Percentiles rank a stretch among this genome's conserved stretches.
Conservation (phyloP, 37 sponge, comb jelly and placozoan species). For the Geodia barretti region DNA sequence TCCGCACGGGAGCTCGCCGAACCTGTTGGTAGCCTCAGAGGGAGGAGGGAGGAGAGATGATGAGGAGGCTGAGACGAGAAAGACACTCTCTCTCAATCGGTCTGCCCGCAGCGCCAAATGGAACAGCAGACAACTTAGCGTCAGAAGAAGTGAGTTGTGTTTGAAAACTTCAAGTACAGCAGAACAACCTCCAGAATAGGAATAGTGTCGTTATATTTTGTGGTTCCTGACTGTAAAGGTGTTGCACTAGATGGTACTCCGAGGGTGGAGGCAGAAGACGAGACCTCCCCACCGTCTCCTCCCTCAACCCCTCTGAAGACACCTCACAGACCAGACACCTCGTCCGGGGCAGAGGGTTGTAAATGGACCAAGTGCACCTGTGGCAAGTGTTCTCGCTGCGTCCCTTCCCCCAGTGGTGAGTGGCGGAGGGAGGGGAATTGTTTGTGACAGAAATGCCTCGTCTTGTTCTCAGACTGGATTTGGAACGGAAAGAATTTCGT, state of each 20-base stretch:
- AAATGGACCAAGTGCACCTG: conserved; percentile 45
- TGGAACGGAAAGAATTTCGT: conserved; percentile 70
- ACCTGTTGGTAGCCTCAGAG: neutral
- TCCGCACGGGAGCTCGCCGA: neutral
- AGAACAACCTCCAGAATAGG: no score
- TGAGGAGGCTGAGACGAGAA: neutral
- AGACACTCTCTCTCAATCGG: neutral
- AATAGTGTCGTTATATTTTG: no score
- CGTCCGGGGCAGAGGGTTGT: no score
- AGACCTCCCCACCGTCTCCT: neutral
- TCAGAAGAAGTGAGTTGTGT: neutral
- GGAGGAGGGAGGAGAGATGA: neutral
- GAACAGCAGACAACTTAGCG: neutral
- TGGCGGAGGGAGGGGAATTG: neutral
- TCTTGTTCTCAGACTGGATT: conserved; percentile 64
- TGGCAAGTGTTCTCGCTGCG: conserved; percentile 42
- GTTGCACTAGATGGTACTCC: neutral
- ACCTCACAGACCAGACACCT: no score
- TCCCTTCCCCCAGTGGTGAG: conserved; percentile 63
- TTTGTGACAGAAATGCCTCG: neutral
- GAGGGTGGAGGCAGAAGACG: neutral
- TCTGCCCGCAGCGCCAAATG: neutral
- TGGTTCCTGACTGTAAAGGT: neutral
- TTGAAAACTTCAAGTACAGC: no score
- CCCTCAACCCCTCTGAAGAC: neutral